Evolutionary conservation across 2,888 invertebrate species (phyloP), one percentile per base, ranked within the genome.

Genomic region (Philhelius pedissequus): DNA sequence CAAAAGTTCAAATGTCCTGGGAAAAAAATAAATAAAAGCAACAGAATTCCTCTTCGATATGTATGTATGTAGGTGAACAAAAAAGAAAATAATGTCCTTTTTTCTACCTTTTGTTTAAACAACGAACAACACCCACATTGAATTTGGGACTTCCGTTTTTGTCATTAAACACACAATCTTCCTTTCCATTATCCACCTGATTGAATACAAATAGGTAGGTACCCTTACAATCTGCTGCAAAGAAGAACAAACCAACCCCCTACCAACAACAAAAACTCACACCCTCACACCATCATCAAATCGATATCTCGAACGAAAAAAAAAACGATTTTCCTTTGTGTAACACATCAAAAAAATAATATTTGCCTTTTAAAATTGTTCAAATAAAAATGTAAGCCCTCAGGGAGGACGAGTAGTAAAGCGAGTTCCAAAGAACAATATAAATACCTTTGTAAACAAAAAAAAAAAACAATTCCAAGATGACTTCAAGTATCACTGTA

Each of bases 301-400:
- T 76, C 48, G 64, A 71, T 66, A 50, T 25, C 20, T 40, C 56
- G 0, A 20, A 13, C 56, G 0, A 20, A 13, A 56, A 56, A 38
- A 62, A 48, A 76, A 78, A 50, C 50, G 62, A 48, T 62, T 81
- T 50, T 25, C 74, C 45, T 56, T 70, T 62, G 38, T 58, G 50
- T 58, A 74, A 75, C 78, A 83, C 83, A 75, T 83, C 74, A 83
- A 79, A 66, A n/a, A 74, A 79, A 83, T 75, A 79, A 79, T 79
- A 83, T 83, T 79, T 83, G 58, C 83, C 62, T 83, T 75, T 25
- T 52, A 64, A 78, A 83, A 74, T 78, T 35, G 78, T 83, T 69
- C 78, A 83, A 83, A 83, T 35, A 78, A 68, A 68, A 43, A 43
- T 13, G 43, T 43, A n/a, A 64, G 48, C 35, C 77, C 73, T 32